A percentile compares a stretch with the other conserved stretches of the same genome.
These are phyloP conservation scores for Drosophila pseudotalamancana DNA, from an alignment of 2,888 invertebrate species.

Conservation along the genomic window DNA sequence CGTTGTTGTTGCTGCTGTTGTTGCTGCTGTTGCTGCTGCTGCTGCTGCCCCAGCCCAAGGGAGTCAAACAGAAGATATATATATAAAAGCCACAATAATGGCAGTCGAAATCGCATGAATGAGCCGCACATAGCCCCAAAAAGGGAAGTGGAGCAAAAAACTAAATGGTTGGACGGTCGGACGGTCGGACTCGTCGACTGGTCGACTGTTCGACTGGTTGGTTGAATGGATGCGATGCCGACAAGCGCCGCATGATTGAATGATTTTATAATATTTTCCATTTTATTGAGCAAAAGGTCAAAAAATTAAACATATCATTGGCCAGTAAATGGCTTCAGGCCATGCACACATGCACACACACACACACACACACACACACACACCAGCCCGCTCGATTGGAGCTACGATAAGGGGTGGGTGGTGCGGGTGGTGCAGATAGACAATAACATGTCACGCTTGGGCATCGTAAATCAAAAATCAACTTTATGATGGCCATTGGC, in stretches of 20 bases:
- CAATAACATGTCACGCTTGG: constrained; percentile 66
- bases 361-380: background rate
- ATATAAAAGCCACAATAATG: constrained; percentile 31
- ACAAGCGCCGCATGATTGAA: constrained; percentile 64
- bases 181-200: background rate
- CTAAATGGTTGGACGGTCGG: constrained; percentile 10
- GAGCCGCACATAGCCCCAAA: constrained; percentile 39
- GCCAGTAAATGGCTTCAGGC: constrained; percentile 8
- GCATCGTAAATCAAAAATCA: constrained; percentile 66
- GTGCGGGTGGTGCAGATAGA: constrained; percentile 21
- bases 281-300: constrained; percentile 64
- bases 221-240: constrained; percentile 29
- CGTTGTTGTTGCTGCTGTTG: constrained; percentile 17
- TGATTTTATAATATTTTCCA: constrained; percentile 69
- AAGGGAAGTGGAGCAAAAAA: constrained; percentile 1
- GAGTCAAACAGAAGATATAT: background rate
- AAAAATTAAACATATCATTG: constrained; percentile 49
- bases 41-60: constrained; percentile 14
- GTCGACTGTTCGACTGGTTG: background rate
- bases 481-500: constrained; percentile 53
- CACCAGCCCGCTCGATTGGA: background rate
- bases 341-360: background rate
- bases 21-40: constrained; percentile 16
- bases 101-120: constrained; percentile 60
- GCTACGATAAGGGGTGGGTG: background rate